Percentiles rank a stretch among this genome's conserved stretches.
phyloP scores from a whole-genome alignment of 2,113 vertebrate species.

The Orycteropus afer region DNA sequence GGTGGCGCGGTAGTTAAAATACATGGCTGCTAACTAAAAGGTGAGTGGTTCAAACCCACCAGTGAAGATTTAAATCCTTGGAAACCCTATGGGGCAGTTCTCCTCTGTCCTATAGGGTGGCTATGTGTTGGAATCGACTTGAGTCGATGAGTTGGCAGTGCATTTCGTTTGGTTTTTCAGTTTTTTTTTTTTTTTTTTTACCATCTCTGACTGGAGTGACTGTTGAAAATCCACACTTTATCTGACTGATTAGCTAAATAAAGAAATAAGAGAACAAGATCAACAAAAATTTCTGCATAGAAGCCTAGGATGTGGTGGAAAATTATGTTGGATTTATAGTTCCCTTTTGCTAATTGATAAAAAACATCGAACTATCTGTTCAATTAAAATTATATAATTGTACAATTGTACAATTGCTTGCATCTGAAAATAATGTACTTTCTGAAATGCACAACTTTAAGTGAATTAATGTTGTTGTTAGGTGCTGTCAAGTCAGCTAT shows the following conservation, averaged over 20 bases:
- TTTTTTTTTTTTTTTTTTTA: no score
- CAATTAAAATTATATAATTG: constrained; percentile 4
- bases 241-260: background rate
- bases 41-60: no score
- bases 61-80: no score
- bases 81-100: no score
- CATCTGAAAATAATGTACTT: background rate
- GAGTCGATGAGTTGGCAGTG: no score
- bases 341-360: background rate
- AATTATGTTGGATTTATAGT: background rate
- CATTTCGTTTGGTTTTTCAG: no score
- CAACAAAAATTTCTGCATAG: background rate
- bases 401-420: background rate
- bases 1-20: no score
- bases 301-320: background rate
- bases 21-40: no score
- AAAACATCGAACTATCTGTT: background rate
- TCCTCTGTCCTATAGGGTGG: no score
- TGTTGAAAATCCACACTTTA: background rate
- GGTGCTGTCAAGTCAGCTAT: no score
- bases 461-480: background rate
- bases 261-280: background rate
- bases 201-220: background rate
- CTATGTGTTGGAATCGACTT: no score
- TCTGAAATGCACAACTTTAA: background rate